phyloP scores from a whole-genome alignment of 1,140 invertebrate genomes.

The Geopemphigus sp. region DNA sequence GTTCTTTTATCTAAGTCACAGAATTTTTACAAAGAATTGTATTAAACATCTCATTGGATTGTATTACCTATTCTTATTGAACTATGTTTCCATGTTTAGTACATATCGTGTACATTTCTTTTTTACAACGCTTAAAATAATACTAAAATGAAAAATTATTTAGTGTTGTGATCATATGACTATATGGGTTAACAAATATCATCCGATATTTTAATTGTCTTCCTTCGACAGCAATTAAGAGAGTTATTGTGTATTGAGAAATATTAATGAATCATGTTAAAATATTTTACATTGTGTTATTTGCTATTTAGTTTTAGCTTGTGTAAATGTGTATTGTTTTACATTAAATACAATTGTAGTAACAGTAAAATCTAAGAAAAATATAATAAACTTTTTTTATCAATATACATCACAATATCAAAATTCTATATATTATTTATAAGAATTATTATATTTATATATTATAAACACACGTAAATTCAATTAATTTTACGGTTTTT shows the following conservation, averaged over 20 bases:
- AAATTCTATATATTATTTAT: background rate
- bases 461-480: background rate
- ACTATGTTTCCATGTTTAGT: background rate
- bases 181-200: background rate
- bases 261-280: conserved; percentile 6
- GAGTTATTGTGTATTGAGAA: background rate
- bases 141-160: background rate
- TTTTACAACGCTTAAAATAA: background rate
- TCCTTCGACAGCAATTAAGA: background rate
- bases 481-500: background rate
- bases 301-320: no score
- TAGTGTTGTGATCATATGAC: background rate
- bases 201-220: conserved; percentile 13
- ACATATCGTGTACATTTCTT: background rate
- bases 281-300: background rate
- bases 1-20: no score
- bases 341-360: background rate
- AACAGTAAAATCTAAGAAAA: background rate
- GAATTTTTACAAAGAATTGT: no score
- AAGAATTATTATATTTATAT: background rate
- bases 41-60: no score
- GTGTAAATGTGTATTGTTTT: no score
- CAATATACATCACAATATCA: conserved; percentile 18
- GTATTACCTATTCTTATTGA: background rate
- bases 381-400: background rate